Base-by-base conservation (phyloP, 2,888 invertebrate genomes). In the Aphodius sticticus region DNA sequence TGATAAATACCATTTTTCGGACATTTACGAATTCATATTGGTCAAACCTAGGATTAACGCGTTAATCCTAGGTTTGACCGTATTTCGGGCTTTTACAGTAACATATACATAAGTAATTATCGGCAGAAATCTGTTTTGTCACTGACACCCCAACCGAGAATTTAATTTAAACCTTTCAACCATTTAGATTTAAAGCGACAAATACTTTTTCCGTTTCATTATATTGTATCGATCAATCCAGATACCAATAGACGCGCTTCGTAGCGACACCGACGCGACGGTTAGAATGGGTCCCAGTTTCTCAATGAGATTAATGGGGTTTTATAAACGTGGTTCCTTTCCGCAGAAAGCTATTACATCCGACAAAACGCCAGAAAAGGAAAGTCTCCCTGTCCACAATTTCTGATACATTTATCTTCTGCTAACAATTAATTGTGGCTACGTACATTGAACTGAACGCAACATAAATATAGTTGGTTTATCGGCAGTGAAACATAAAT, bases 191-290 rank as follows among this genome's bases (percentile, higher is more conserved):
- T 12, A 53, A 5, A 53, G 53, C 53, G 53, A 53, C 53, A 53
- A 53, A 53, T 53, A 53, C 53, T 53, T 53, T 53, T 53, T 53
- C 53, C 53, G 53, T 53, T 53, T 53, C 53, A 53, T 53, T 53
- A 53, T 53, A 12, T 53, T 9, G 53, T 9, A 53, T 53, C 53
- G 53, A 53, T 53, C 53, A 9, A 53, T 7, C 53, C 53, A 5
- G 53, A 53, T 53, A 53, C 53, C 53, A 53, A 53, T 53, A 53
- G 53, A 53, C 53, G 53, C 9, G 53, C 9, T 12, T 12, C 53
- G 12, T 53, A 5, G 53, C 53, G 7, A 7, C 12, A 1, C 53
- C 53, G 53, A 12, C 9, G 53, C 53, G 53, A 7, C 53, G 1
- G 53, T 26, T 26, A 26, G 26, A 26, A 26, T 12, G 53, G 53